Percentiles rank a stretch among this genome's conserved stretches.
phyloP scores from a whole-genome alignment of 2,797 vertebrate species.

The Babyrousa celebensis region DNA sequence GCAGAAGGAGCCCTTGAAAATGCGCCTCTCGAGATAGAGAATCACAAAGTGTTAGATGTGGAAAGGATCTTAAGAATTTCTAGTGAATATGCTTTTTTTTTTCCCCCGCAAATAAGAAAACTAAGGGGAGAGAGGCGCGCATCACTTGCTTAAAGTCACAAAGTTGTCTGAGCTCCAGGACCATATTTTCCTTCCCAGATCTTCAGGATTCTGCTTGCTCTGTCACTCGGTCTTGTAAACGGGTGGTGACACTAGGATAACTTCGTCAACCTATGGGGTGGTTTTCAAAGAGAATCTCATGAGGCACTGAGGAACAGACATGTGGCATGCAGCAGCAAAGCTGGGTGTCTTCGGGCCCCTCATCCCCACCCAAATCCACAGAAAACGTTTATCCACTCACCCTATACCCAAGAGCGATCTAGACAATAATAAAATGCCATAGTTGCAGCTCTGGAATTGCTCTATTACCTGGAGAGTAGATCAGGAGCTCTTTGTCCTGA shows the following conservation, averaged over 20 bases:
- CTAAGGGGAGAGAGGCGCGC: neutral
- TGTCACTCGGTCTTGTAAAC: neutral
- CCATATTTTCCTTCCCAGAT: neutral
- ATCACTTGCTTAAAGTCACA: constrained; percentile 12
- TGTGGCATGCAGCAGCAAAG: neutral
- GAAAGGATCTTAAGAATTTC: neutral
- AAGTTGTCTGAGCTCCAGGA: neutral
- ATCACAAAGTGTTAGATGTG: neutral
- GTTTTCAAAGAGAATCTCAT: neutral
- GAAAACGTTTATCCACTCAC: neutral
- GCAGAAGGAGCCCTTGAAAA: neutral
- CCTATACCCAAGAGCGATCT: neutral
- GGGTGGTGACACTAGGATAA: neutral
- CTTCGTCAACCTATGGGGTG: neutral
- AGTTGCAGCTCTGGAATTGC: neutral
- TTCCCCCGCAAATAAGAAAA: neutral
- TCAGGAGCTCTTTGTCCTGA: neutral
- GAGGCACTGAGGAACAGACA: neutral
- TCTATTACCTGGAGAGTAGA: neutral
- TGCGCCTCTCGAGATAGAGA: neutral
- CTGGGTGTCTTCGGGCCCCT: neutral
- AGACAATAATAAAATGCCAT: neutral
- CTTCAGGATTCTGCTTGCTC: neutral
- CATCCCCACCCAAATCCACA: neutral
- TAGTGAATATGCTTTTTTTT: neutral